Evolutionary conservation across 2,113 vertebrate species (phyloP), one percentile per base, ranked within the genome.

Genomic region (Lophius piscatorius): DNA sequence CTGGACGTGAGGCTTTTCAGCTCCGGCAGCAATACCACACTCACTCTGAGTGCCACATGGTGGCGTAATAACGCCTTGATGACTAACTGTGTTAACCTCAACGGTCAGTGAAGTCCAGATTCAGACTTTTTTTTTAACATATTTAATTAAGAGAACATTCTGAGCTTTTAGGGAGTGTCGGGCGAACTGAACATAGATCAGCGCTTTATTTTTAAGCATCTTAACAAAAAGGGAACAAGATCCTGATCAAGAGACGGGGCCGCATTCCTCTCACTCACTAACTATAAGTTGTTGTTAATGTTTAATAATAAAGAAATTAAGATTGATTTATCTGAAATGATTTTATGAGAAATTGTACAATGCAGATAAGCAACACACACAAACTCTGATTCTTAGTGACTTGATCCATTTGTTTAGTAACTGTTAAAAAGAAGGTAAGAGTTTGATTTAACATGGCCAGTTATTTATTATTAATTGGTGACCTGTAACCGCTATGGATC

Each of bases 401-500:
- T 78, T 78, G 67, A 85, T 86, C 68, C 40, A 41, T 73, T 83
- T 73, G 81, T 78, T 84, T 84, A 82, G 76, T 76, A 76, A 84
- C 81, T 89, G 82, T 85, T 84, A 69, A 87, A 80, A 87, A 55
- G 73, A 80, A 63, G 20, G 11, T 6, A 8, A 72, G 64, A 82
- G 76, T 84, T 75, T 79, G 83, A 86, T 77, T 86, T 81, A 87
- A 83, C 87, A 82, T 75, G 86, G 88, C 84, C 89, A 89, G 85
- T 91, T 91, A 91, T 92, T 91, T 91, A 91, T 92, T 89, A 76
- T 78, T 82, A 91, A 90, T 91, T 91, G 82, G 88, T 88, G 66
- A 83, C 78, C 76, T 86, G 78, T 82, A 89, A 85, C 80, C 84
- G 47, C 46, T 85, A 77, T 70, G 78, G 86, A 91, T 85, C 82